Evolutionary conservation across 2,113 vertebrate genomes (phyloP).

Genomic region (Elanoides forficatus): DNA sequence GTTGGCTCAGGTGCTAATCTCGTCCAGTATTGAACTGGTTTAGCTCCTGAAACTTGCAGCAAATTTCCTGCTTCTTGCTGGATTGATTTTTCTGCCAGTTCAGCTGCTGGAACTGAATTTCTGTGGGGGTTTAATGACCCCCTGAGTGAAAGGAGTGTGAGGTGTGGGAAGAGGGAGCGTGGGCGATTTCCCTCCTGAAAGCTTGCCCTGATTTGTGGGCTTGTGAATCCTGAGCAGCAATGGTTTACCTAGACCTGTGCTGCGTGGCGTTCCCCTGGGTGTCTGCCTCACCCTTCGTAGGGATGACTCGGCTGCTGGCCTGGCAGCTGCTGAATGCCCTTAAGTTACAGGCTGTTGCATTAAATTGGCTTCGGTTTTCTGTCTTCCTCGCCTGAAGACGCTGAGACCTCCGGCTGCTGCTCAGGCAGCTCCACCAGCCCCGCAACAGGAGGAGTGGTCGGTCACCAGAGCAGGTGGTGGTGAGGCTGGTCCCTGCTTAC

Average conservation of each 20-base stretch:
- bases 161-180: background rate
- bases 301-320: background rate
- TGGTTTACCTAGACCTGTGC: background rate
- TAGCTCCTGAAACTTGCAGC: background rate
- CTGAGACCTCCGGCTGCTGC: background rate
- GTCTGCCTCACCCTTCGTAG: background rate
- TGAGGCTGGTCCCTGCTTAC: background rate
- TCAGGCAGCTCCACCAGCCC: background rate
- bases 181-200: background rate
- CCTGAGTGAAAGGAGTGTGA: background rate
- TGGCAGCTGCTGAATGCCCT: background rate
- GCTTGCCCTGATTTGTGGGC: background rate
- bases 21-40: background rate
- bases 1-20: background rate
- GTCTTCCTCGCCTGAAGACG: rapidly evolving
- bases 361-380: background rate
- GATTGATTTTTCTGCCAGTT: background rate
- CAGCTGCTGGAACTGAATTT: background rate
- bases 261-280: rapidly evolving
- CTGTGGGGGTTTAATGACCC: background rate
- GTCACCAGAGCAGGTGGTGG: background rate
- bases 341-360: background rate
- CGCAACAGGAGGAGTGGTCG: rapidly evolving
- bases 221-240: background rate
- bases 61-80: background rate